phyloP scores from a whole-genome alignment of 1,140 invertebrate genomes.

The Drosophila micromelanica region DNA sequence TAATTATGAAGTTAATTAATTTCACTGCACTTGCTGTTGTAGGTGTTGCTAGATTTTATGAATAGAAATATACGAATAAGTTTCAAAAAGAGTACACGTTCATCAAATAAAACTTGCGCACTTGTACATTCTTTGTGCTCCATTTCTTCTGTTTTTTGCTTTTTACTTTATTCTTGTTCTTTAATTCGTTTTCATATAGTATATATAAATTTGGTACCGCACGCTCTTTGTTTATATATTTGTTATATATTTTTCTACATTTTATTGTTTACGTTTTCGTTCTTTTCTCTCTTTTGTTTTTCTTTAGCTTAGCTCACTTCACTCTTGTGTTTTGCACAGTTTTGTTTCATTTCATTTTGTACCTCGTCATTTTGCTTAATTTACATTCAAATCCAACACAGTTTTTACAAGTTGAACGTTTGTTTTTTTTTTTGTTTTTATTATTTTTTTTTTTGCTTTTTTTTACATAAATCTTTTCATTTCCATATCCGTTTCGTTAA shows the following conservation, averaged over 20 bases:
- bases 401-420: conserved; percentile 12
- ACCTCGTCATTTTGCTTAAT: background rate
- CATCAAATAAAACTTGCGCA: conserved; percentile 51
- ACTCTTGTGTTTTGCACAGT: background rate
- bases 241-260: too few relatives aligned
- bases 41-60: conserved; percentile 52
- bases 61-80: conserved; percentile 46
- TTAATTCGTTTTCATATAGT: conserved; percentile 10
- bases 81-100: conserved; percentile 56
- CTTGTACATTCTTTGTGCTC: conserved; percentile 59
- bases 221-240: background rate
- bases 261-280: too few relatives aligned
- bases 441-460: background rate
- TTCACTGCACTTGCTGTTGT: conserved; percentile 35
- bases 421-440: background rate
- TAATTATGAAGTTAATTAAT: conserved; percentile 22
- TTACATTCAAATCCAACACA: background rate
- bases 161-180: conserved; percentile 6
- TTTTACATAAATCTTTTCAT: background rate
- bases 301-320: conserved; percentile 16
- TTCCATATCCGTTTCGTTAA: conserved; percentile 17
- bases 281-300: conserved; percentile 3
- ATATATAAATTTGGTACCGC: conserved; percentile 1
- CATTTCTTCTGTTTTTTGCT: conserved; percentile 37
- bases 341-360: background rate